Base-by-base conservation (phyloP, 2,113 vertebrate species). In the Tautogolabrus adspersus region DNA sequence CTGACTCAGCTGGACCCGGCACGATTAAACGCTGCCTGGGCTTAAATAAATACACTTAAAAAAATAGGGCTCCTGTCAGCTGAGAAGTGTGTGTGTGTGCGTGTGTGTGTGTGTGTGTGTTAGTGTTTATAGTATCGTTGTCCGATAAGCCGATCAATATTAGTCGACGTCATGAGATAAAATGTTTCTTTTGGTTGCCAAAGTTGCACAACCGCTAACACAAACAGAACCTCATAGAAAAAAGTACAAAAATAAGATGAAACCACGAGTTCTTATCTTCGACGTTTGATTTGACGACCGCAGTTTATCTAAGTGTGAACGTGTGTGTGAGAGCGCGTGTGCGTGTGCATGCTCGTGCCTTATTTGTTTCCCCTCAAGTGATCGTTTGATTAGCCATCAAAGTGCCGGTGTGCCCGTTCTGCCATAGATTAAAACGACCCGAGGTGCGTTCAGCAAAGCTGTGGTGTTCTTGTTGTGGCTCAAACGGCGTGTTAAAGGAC, bases 391-490 rank as follows among this genome's bases (percentile, higher is more conserved):
- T 72, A 68, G 54, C 73, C 77, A 81, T 88, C 70, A 10, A 84
- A 88, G 85, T 89, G 90, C 86, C 87, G 71, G 70, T 81, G 77
- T 84, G 72, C 58, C 79, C 81, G 1, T 72, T 79, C 51, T 70
- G 67, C 83, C 89, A 89, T 89, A 87, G 83, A 87, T 84, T 85
- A 70, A 72, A 59, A 49, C 7, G 10, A 40, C 2, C 6, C 0
- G 1, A 34, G 76, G 19, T 78, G 74, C 38, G 55, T 76, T 85
- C 77, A 69, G 26, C 62, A 34, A 11, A 10, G 47, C 66, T n/a
- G 1, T 0, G 26, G 38, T 0, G 72, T 83, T 54, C 1, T 42
- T n/a, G n/a, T n/a, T n/a, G n/a, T 22, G 0, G 47, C 38, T 40
- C 5, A 9, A 15, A 23, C 5, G 1, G 51, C 7, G 26, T 15